Conservation (phyloP, 2,888 invertebrate genomes). For the Dicycla oo region DNA sequence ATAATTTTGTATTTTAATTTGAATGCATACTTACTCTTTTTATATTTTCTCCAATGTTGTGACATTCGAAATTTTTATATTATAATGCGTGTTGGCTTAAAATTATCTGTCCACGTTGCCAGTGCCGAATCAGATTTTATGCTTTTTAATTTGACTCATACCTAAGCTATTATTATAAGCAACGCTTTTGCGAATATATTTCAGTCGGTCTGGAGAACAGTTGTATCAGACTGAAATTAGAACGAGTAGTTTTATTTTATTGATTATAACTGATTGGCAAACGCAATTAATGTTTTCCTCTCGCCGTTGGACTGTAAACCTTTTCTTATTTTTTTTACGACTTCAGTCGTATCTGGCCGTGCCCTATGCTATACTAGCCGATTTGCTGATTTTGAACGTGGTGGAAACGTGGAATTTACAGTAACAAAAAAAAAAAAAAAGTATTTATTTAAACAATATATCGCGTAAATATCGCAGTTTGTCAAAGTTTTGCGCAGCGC, state of each 20-base stretch:
- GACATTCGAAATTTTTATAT: slow-evolving; percentile 52
- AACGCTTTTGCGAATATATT: slow-evolving; percentile 31
- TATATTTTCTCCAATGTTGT: slow-evolving; percentile 50
- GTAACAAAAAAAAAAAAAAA: too few relatives aligned
- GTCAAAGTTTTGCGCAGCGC: not conserved
- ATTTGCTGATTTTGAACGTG: not conserved
- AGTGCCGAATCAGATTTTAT: slow-evolving; percentile 31
- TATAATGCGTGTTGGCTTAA: slow-evolving; percentile 29
- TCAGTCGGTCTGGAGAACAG: slow-evolving; percentile 22
- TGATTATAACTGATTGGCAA: not conserved
- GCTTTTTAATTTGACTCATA: slow-evolving; percentile 52
- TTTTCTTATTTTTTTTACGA: not conserved
- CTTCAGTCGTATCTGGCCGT: rapidly evolving
- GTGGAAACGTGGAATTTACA: not conserved
- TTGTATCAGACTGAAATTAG: not conserved
- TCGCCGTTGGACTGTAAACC: rapidly evolving
- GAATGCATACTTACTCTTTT: slow-evolving; percentile 30
- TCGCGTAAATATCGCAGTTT: not conserved
- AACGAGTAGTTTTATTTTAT: not conserved
- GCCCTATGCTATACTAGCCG: not conserved
- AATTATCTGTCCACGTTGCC: slow-evolving; percentile 45
- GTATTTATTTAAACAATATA: not conserved
- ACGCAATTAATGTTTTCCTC: not conserved
- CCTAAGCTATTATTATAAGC: slow-evolving; percentile 26
- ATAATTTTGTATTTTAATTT: slow-evolving; percentile 20